Conservation (phyloP, 2,888 invertebrate genomes). For the Polymixis lichenea region DNA sequence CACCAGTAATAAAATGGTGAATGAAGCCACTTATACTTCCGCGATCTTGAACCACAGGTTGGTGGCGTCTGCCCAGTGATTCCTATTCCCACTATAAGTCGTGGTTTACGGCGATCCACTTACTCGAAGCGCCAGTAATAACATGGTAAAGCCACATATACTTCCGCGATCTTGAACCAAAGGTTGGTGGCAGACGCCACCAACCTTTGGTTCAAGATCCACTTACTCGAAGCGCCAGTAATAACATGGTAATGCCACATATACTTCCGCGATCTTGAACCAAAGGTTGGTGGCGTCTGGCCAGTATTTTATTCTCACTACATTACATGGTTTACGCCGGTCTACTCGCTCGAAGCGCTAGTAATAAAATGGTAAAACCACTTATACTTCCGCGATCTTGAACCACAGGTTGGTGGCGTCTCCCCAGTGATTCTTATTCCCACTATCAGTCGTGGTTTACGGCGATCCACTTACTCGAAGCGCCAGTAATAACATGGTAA, state of each 20-base stretch:
- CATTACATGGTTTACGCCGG: neutral
- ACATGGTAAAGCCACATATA: no score
- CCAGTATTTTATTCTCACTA: neutral
- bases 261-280: neutral
- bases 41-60: no score
- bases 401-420: neutral
- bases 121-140: neutral
- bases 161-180: no score
- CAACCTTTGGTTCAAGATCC: no score
- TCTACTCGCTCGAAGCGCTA: constrained; percentile 45
- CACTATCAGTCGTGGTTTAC: neutral
- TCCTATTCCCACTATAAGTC: neutral
- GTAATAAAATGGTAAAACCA: constrained; percentile 81
- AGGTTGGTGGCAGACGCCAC: no score
- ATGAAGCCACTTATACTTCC: no score
- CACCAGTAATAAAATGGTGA: no score
- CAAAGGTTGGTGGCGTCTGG: neutral
- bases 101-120: neutral
- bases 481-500: no score
- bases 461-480: neutral
- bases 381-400: neutral
- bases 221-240: no score
- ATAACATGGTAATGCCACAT: neutral
- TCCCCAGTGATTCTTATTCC: neutral
- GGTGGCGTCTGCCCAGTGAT: neutral